Percentiles rank a stretch among this genome's conserved stretches.
phyloP scores from a whole-genome alignment of 2,888 invertebrate species.

The Odontothrips loti region DNA sequence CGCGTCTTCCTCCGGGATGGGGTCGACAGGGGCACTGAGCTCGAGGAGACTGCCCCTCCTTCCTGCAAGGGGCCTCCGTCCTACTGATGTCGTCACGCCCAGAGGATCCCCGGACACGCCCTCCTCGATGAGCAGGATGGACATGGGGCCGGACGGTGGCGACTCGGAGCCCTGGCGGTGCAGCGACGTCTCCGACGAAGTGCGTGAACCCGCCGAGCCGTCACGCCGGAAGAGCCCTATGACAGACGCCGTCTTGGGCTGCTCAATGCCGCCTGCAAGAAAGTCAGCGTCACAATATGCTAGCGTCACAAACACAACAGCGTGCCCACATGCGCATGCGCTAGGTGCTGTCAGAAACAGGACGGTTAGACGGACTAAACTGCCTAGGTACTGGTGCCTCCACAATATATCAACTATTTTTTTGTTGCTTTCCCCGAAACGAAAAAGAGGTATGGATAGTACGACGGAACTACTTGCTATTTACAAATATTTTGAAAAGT shows the following conservation, averaged over 20 bases:
- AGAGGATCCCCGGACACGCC: slow-evolving; percentile 44
- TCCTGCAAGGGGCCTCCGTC: slow-evolving; percentile 38
- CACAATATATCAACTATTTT: too few species aligned
- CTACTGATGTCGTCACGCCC: slow-evolving; percentile 44
- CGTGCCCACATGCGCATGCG: slow-evolving; percentile 39
- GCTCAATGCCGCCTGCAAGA: slow-evolving; percentile 72
- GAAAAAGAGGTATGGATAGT: too few species aligned
- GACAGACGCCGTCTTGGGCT: slow-evolving; percentile 79
- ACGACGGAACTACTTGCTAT: too few species aligned
- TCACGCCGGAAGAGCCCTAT: slow-evolving; percentile 84
- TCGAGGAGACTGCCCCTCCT: slow-evolving; percentile 79
- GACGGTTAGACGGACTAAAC: too few species aligned
- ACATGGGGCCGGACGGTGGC: slow-evolving; percentile 42
- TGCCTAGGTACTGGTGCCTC: too few species aligned
- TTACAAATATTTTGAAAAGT: too few species aligned
- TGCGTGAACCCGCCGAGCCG: slow-evolving; percentile 57
- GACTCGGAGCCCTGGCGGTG: slow-evolving; percentile 35
- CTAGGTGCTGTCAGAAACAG: slow-evolving; percentile 38
- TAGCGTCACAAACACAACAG: background rate
- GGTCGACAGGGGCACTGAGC: slow-evolving; percentile 57
- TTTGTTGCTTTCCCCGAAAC: too few species aligned
- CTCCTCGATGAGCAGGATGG: slow-evolving; percentile 58
- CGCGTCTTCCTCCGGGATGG: slow-evolving; percentile 65
- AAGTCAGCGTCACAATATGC: slow-evolving; percentile 35
- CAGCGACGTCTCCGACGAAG: slow-evolving; percentile 40